phyloP scores from a whole-genome alignment of 2,888 invertebrate species.

The Pheosia gnoma region DNA sequence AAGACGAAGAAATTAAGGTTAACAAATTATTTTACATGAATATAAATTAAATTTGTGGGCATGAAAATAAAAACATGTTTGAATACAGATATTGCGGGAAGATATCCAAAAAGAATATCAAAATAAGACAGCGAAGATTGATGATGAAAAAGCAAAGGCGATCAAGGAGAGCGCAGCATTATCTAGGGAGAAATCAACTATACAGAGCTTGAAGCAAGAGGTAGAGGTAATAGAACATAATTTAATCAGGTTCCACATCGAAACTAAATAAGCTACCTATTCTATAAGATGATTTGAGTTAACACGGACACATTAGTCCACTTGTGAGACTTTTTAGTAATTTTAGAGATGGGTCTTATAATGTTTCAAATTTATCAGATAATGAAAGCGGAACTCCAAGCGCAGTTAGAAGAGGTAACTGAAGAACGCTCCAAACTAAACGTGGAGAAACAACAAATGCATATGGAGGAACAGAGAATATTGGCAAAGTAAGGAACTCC shows the following conservation, averaged over 20 bases:
- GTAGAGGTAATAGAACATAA: conserved; percentile 54
- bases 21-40: neutral
- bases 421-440: conserved; percentile 72
- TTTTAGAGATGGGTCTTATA: neutral
- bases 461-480: conserved; percentile 74
- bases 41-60: no score
- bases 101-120: conserved; percentile 73
- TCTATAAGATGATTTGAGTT: no score
- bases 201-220: conserved; percentile 69
- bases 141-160: conserved; percentile 67
- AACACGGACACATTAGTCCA: no score
- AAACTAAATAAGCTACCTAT: no score
- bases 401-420: conserved; percentile 70
- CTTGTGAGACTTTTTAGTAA: no score
- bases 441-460: conserved; percentile 70
- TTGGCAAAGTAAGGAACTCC: conserved; percentile 67
- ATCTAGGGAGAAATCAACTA: conserved; percentile 68
- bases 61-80: neutral
- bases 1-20: conserved; percentile 85
- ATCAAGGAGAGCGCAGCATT: conserved; percentile 62
- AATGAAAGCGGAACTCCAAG: conserved; percentile 73
- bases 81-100: conserved; percentile 64
- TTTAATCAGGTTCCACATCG: neutral
- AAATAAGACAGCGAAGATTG: conserved; percentile 69
- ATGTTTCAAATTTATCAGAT: conserved; percentile 45